Percentiles rank a stretch among this genome's conserved stretches.
Conservation (phyloP, 2,113 vertebrate genomes). For the Aleadryas rufinucha region DNA sequence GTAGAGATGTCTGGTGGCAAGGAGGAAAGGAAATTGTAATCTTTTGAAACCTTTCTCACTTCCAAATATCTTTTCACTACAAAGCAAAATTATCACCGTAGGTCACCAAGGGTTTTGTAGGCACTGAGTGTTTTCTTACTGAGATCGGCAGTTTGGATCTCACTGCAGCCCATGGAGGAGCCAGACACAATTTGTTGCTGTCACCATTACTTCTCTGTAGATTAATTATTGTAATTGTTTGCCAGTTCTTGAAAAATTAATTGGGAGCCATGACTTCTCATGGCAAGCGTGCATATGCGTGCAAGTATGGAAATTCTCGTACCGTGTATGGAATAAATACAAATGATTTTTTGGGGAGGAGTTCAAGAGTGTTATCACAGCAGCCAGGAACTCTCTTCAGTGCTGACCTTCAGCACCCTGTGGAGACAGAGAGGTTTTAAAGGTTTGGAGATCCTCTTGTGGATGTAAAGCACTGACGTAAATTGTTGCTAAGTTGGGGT, state of each 20-base stretch:
- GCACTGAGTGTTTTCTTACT: not conserved
- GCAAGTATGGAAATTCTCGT: not conserved
- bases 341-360: not conserved
- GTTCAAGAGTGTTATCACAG: not conserved
- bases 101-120: not conserved
- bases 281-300: accelerated
- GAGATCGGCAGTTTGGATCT: not conserved
- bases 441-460: constrained; percentile 15
- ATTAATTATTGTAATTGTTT: constrained; percentile 8
- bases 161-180: not conserved
- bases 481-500: constrained; percentile 67
- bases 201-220: not conserved
- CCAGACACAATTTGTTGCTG: not conserved
- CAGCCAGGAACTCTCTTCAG: not conserved
- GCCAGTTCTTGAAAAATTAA: not conserved
- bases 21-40: not conserved
- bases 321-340: not conserved
- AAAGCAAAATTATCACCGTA: not conserved
- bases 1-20: not conserved
- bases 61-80: not conserved
- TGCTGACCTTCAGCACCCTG: constrained; percentile 32
- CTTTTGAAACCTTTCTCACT: not conserved
- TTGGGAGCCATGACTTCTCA: not conserved
- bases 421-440: not conserved
- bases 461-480: constrained; percentile 38